Evolutionary conservation across 2,113 vertebrate genomes (phyloP), one percentile per base, ranked within the genome.

Genomic region (Todiramphus saurophagus): DNA sequence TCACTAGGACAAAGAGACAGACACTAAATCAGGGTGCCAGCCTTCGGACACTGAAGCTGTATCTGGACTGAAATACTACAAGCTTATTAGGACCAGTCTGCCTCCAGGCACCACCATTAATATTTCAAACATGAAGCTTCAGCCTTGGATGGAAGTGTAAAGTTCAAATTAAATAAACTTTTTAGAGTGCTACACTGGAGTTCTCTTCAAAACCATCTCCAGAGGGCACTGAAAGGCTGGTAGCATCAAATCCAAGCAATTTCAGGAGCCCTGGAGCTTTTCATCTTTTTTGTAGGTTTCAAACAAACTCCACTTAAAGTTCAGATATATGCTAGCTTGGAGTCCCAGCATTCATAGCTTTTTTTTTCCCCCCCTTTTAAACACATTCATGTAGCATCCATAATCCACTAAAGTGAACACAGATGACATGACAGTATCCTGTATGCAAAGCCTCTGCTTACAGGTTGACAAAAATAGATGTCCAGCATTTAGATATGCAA

Each of bases 121-220:
- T 89, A 92, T 84, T 94, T 96, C 78, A 90, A 62, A 44, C 89
- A 50, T 41, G 58, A 89, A 64, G 67, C 41, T 91, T 82, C 84
- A 89, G 53, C 24, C 81, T 64, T 62, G 39, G 53, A 83, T 79
- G 25, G 53, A 87, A 95, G 59, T 46, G 74, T 25, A 76, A 87
- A 82, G 66, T 79, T 96, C 74, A 89, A 60, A 91, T 89, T 72
- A 84, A 69, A 81, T 41, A 77, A 87, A 80, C 60, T 93, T 94
- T 79, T 89, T 43, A 44, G 56, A 83, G 24, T 37, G 16, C 27
- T 53, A n/a, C 33, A 17, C 30, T 50, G 62, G 53, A 79, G 7
- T 72, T 90, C 48, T 84, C 87, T 94, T 96, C 81, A 83, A 92
- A 90, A 72, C 19, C 17, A 41, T 90, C 79, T 94, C 78, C 90